Evolutionary conservation across 1,140 invertebrate genomes (phyloP).

Genomic region (Bathynomus jamesi): DNA sequence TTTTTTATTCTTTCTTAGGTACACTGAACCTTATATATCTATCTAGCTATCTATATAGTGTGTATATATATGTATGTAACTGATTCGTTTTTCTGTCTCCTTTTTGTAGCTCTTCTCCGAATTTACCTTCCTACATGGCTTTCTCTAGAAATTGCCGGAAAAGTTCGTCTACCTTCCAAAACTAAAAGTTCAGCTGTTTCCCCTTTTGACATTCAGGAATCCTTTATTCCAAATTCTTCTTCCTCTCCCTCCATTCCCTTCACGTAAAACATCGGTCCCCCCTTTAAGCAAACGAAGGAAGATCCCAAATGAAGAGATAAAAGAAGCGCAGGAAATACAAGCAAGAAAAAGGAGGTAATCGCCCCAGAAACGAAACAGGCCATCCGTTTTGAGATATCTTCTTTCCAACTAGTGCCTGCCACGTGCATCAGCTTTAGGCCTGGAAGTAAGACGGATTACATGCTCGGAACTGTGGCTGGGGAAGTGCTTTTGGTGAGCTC

Average conservation of each 20-base stretch:
- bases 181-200: too few species aligned
- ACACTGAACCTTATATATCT: neutral
- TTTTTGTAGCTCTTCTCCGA: neutral
- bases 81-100: neutral
- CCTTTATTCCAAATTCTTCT: too few species aligned
- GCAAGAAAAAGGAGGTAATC: neutral
- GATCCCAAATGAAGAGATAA: neutral
- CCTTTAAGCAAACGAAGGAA: neutral
- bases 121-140: neutral
- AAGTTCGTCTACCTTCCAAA: too few species aligned
- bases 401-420: conserved; percentile 9
- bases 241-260: neutral
- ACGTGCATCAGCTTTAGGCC: conserved; percentile 26
- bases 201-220: too few species aligned
- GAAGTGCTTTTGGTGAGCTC: too few species aligned
- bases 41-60: neutral
- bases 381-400: neutral
- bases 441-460: conserved; percentile 20
- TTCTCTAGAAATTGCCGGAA: neutral
- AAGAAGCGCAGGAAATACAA: neutral
- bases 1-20: too few species aligned
- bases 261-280: neutral
- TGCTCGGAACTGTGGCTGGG: conserved; percentile 25
- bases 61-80: neutral
- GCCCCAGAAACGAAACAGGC: neutral